phyloP scores from a whole-genome alignment of 1,140 invertebrate genomes.

The Drosophila takahashii region DNA sequence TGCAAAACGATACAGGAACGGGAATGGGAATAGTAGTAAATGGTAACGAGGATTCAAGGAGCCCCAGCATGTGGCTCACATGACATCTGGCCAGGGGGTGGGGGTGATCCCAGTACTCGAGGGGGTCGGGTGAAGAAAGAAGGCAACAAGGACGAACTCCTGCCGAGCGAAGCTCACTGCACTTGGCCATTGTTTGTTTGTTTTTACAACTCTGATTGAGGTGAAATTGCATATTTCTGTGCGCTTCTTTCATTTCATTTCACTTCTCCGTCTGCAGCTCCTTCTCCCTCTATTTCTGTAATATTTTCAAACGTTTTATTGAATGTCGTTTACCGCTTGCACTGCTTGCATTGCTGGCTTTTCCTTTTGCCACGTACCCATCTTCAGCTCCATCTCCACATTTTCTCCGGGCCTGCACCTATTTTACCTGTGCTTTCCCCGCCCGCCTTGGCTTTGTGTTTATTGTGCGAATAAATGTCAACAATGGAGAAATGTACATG shows the following conservation, averaged over 20 bases:
- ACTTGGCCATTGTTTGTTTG: conserved; percentile 75
- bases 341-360: conserved; percentile 17
- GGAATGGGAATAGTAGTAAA: conserved; percentile 7
- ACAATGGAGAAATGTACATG: conserved; percentile 35
- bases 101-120: neutral
- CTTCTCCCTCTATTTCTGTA: conserved; percentile 14
- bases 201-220: conserved; percentile 82
- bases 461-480: conserved; percentile 70
- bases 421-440: conserved; percentile 24
- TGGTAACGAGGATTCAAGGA: conserved; percentile 24
- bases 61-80: conserved; percentile 62
- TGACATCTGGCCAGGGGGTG: conserved; percentile 18
- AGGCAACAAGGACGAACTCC: conserved; percentile 6
- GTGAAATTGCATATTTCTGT: conserved; percentile 82
- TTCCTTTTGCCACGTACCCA: conserved; percentile 28
- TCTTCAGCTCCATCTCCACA: conserved; percentile 10
- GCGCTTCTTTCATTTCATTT: conserved; percentile 74
- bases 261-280: conserved; percentile 34
- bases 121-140: no score
- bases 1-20: conserved; percentile 54
- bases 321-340: conserved; percentile 61
- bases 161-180: conserved; percentile 27
- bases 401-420: conserved; percentile 12
- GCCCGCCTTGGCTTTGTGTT: conserved; percentile 53
- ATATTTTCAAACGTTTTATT: conserved; percentile 81